phyloP scores from a whole-genome alignment of 2,888 invertebrate genomes.

The Andrena camellia region DNA sequence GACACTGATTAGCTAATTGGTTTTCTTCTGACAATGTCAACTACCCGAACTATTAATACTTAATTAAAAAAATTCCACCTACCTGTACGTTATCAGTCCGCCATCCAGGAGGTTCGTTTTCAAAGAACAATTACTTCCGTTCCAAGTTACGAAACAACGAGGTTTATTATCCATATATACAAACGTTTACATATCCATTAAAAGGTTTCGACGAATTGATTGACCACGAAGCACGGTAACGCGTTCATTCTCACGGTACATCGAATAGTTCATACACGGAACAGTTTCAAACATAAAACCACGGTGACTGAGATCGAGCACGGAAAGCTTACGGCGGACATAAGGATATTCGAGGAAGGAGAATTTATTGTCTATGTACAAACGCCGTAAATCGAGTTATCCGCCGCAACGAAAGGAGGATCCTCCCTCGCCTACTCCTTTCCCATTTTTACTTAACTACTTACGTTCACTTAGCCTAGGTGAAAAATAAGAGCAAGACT shows the following conservation, averaged over 20 bases:
- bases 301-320: constrained; percentile 31
- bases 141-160: constrained; percentile 70
- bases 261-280: constrained; percentile 31
- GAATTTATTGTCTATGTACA: constrained; percentile 80
- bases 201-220: constrained; percentile 51
- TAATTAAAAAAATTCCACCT: neutral
- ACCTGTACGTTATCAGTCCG: neutral
- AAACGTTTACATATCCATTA: constrained; percentile 69
- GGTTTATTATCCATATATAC: constrained; percentile 73
- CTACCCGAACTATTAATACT: neutral
- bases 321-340: constrained; percentile 42
- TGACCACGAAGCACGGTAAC: constrained; percentile 55
- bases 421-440: neutral
- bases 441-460: constrained; percentile 37
- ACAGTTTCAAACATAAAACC: constrained; percentile 45
- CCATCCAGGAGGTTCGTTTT: neutral
- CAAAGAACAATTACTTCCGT: neutral
- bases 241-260: constrained; percentile 53
- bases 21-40: neutral
- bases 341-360: constrained; percentile 48
- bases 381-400: constrained; percentile 45
- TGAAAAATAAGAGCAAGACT: constrained; percentile 66
- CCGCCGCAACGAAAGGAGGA: constrained; percentile 17
- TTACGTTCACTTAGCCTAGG: constrained; percentile 58
- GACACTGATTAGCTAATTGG: no score